Evolutionary conservation across 2,888 invertebrate species (phyloP).

Genomic region (Acanthosoma haemorrhoidale): DNA sequence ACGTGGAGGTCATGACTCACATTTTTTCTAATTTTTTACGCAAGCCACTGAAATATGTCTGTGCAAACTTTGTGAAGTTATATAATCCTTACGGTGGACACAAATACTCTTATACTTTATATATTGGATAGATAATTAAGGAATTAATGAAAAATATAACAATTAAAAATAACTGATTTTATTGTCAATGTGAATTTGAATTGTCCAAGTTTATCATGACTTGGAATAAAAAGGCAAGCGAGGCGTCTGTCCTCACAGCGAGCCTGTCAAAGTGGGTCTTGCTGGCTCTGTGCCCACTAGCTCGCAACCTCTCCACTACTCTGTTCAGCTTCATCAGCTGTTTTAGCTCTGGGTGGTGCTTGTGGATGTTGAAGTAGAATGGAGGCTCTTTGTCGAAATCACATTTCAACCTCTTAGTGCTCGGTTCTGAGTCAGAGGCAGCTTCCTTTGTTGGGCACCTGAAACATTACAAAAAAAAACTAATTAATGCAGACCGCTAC

Average conservation of each 20-base stretch:
- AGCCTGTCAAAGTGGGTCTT: conserved; percentile 44
- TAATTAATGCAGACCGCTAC: too few species aligned
- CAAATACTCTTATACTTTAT: too few species aligned
- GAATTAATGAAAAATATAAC: neutral
- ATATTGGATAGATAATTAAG: too few species aligned
- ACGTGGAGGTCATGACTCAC: too few species aligned
- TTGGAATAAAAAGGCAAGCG: conserved; percentile 31
- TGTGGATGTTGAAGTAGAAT: conserved; percentile 44
- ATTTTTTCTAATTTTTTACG: too few species aligned
- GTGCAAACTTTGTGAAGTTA: too few species aligned
- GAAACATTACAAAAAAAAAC: too few species aligned
- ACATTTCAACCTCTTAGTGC: conserved; percentile 22
- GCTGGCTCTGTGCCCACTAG: conserved; percentile 42
- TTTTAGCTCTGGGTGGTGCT: conserved; percentile 42
- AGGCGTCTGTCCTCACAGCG: conserved; percentile 43
- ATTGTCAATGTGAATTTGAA: neutral
- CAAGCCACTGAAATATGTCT: too few species aligned
- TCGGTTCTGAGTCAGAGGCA: neutral
- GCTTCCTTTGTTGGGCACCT: conserved; percentile 33
- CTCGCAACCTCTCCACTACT: conserved; percentile 40
- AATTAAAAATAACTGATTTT: neutral
- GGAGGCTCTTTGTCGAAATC: conserved; percentile 37
- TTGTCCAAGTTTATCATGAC: conserved; percentile 26
- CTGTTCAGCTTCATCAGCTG: conserved; percentile 41
- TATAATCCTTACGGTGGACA: too few species aligned